These are phyloP conservation scores for Bactericera cockerelli DNA, from an alignment of 1,140 invertebrate species.

Conservation along the genomic window DNA sequence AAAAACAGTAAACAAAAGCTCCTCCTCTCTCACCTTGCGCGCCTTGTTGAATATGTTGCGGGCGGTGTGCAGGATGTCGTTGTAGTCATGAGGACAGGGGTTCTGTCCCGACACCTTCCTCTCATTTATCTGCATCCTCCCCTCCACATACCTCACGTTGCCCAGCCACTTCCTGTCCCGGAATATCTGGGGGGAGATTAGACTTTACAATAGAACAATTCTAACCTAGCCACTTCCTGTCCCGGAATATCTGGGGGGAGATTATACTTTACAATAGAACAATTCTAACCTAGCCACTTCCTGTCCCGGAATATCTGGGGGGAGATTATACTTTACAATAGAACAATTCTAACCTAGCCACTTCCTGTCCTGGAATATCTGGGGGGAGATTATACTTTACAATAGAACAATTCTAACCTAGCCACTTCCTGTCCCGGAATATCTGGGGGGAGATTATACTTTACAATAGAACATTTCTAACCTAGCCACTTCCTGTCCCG, in stretches of 20 bases:
- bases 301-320: slow-evolving; percentile 53
- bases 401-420: slow-evolving; percentile 37
- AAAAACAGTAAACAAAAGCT: no score
- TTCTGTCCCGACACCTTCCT: slow-evolving; percentile 48
- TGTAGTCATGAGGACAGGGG: slow-evolving; percentile 49
- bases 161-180: slow-evolving; percentile 70
- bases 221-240: slow-evolving; percentile 69
- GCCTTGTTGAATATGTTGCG: slow-evolving; percentile 60
- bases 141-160: slow-evolving; percentile 57
- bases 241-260: slow-evolving; percentile 48
- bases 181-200: slow-evolving; percentile 41
- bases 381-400: no score
- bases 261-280: slow-evolving; percentile 16
- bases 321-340: slow-evolving; percentile 18
- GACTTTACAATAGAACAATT: slow-evolving; percentile 16
- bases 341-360: slow-evolving; percentile 52
- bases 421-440: slow-evolving; percentile 64
- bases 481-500: slow-evolving; percentile 70
- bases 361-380: slow-evolving; percentile 58
- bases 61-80: slow-evolving; percentile 61
- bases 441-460: no score
- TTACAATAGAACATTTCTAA: slow-evolving; percentile 13
- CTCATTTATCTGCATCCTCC: slow-evolving; percentile 55
- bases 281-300: slow-evolving; percentile 65
- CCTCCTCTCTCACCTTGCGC: slow-evolving; percentile 47